Conservation (phyloP, 2,113 vertebrate genomes). For the human (Homo sapiens) region DNA sequence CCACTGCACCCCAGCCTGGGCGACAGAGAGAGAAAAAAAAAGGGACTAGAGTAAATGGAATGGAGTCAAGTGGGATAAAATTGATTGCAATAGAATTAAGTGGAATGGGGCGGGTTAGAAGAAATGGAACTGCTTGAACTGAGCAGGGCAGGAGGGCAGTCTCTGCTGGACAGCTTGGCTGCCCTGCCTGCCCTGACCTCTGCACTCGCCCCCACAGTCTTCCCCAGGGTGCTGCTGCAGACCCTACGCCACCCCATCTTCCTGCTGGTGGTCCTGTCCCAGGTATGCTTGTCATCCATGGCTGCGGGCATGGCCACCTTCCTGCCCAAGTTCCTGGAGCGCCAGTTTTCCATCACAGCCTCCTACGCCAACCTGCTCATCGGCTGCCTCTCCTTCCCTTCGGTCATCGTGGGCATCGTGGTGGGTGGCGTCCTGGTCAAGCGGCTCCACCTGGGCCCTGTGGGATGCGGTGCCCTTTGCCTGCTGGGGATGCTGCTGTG, state of each 20-base stretch:
- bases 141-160: neutral
- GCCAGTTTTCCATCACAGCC: conserved; percentile 89
- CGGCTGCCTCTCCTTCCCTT: conserved; percentile 88
- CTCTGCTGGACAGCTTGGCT: rapidly evolving
- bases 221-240: conserved; percentile 89
- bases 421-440: conserved; percentile 90
- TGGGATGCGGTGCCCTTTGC: conserved; percentile 85
- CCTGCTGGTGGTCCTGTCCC: conserved; percentile 92
- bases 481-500: conserved; percentile 81
- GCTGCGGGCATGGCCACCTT: conserved; percentile 92
- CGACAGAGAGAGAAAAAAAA: neutral
- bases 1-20: no score
- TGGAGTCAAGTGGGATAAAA: neutral
- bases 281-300: conserved; percentile 91
- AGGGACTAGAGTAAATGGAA: neutral
- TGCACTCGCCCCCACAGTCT: conserved; percentile 82
- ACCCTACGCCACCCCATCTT: conserved; percentile 90
- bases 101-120: neutral
- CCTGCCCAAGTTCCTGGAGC: conserved; percentile 95
- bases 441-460: conserved; percentile 84
- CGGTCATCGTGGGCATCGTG: conserved; percentile 89
- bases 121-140: neutral
- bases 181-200: neutral
- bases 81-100: neutral
- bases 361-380: conserved; percentile 93